Evolutionary conservation across 2,888 invertebrate genomes (phyloP).

Genomic region (Syritta pipiens): DNA sequence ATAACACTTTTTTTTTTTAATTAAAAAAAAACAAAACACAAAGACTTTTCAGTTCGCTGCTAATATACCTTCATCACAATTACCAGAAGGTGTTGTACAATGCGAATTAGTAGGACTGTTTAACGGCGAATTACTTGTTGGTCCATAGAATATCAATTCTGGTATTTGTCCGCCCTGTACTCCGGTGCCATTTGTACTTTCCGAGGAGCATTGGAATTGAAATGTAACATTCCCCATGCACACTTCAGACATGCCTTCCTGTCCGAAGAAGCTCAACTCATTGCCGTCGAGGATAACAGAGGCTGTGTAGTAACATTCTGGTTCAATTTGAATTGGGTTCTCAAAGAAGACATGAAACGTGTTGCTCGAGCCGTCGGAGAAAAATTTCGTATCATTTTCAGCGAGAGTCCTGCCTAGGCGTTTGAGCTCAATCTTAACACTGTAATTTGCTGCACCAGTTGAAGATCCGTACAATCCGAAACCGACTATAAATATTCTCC

Average conservation of each 20-base stretch:
- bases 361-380: conserved; percentile 97
- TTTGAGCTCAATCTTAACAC: conserved; percentile 96
- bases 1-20: not conserved
- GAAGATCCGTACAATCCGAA: conserved; percentile 98
- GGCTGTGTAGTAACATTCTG: conserved; percentile 96
- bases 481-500: conserved; percentile 96
- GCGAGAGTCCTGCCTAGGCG: conserved; percentile 92
- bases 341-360: conserved; percentile 94
- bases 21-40: not conserved
- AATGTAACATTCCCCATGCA: conserved; percentile 95
- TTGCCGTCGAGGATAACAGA: conserved; percentile 96
- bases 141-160: conserved; percentile 96
- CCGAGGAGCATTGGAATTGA: conserved; percentile 98
- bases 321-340: conserved; percentile 91
- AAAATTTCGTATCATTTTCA: conserved; percentile 95
- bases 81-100: conserved; percentile 75
- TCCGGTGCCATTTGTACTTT: conserved; percentile 98
- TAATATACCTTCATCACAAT: conserved; percentile 70
- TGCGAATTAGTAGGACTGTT: conserved; percentile 78
- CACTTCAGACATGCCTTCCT: conserved; percentile 97
- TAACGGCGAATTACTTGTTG: conserved; percentile 81
- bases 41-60: conserved; percentile 19
- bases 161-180: conserved; percentile 99
- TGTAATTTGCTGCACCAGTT: conserved; percentile 96
- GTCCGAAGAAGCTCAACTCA: conserved; percentile 97